phyloP scores from a whole-genome alignment of 2,888 invertebrate species.

The Pterobdella sp. region DNA sequence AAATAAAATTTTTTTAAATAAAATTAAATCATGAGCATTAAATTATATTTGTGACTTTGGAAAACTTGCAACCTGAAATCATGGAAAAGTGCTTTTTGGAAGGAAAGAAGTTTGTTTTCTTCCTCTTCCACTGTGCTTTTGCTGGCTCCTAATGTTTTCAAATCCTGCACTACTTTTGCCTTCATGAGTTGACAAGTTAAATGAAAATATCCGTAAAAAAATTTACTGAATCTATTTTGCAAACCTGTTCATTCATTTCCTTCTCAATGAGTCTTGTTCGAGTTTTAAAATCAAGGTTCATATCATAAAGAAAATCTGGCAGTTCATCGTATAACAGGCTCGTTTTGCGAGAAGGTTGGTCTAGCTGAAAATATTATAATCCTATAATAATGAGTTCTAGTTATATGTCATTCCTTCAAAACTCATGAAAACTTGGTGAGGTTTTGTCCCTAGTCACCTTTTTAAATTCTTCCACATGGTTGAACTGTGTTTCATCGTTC shows the following conservation, averaged over 20 bases:
- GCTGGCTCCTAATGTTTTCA: slow-evolving; percentile 69
- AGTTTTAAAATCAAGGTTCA: slow-evolving; percentile 50
- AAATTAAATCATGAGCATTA: too few relatives aligned
- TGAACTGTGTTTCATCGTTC: slow-evolving; percentile 18
- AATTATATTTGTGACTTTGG: too few relatives aligned
- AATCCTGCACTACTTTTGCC: slow-evolving; percentile 56
- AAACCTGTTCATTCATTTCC: slow-evolving; percentile 75
- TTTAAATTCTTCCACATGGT: neutral
- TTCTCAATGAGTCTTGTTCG: slow-evolving; percentile 87
- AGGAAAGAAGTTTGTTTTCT: slow-evolving; percentile 77
- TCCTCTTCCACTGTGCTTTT: slow-evolving; percentile 84
- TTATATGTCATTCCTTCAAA: neutral
- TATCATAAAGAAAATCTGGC: slow-evolving; percentile 62
- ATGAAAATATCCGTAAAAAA: neutral
- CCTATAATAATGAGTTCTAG: neutral
- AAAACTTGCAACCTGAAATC: slow-evolving; percentile 69
- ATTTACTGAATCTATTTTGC: neutral
- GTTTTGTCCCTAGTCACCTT: neutral
- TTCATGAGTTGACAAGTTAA: too few relatives aligned
- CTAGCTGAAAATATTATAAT: slow-evolving; percentile 17
- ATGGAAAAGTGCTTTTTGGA: slow-evolving; percentile 87
- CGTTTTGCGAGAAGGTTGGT: slow-evolving; percentile 50
- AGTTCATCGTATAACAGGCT: slow-evolving; percentile 61
- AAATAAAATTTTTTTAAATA: too few relatives aligned
- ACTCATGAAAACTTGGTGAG: neutral